Evolutionary conservation across 2,797 vertebrate genomes (phyloP).

Genomic region (Pyrocephalus nanus): DNA sequence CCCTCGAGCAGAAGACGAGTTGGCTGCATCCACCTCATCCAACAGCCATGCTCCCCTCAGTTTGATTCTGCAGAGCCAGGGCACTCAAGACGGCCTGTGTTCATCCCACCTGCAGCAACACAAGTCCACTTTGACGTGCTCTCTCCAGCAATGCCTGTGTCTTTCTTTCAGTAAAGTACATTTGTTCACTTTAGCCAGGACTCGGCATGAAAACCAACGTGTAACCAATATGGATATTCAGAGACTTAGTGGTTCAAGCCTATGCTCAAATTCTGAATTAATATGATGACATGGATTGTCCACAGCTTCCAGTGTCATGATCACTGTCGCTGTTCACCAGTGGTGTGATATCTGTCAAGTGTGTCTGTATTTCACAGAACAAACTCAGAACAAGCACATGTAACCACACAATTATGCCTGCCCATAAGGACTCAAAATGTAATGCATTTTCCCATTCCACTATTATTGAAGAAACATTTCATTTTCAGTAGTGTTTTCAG

Average conservation of each 20-base stretch:
- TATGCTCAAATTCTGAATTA: neutral
- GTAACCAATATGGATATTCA: neutral
- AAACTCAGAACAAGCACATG: neutral
- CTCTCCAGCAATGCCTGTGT: neutral
- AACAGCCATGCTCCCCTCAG: neutral
- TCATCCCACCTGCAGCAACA: neutral
- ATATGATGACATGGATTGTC: neutral
- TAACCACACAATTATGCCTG: neutral
- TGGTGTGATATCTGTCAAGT: neutral
- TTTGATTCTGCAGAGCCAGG: neutral
- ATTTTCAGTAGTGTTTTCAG: slow-evolving; percentile 47
- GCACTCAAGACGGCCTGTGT: neutral
- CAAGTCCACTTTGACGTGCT: neutral
- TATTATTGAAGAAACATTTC: slow-evolving; percentile 42
- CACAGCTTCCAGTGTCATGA: neutral
- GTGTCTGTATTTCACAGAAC: neutral
- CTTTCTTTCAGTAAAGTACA: neutral
- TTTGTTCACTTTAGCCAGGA: neutral
- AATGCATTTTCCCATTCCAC: slow-evolving; percentile 20
- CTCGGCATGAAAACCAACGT: neutral
- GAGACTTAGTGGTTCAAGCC: neutral
- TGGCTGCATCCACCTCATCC: neutral
- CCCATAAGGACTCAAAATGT: slow-evolving; percentile 3
- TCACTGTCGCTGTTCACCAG: neutral
- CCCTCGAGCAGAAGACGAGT: neutral